Conservation (phyloP, 2,888 invertebrate genomes). For the Agonum fuliginosum region DNA sequence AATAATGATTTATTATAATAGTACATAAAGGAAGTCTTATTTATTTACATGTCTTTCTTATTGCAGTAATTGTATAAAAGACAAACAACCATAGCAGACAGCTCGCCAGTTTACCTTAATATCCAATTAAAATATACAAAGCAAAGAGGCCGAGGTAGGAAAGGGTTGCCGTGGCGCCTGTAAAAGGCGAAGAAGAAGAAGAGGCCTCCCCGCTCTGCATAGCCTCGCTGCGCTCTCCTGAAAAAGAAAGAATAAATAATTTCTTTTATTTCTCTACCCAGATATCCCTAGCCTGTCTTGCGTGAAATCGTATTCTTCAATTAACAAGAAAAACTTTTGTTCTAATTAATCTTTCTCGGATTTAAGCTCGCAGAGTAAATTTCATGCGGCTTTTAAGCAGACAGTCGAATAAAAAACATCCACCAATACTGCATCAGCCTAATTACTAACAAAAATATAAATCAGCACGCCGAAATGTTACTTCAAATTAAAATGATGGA, state of each 20-base stretch:
- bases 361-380: slow-evolving; percentile 48
- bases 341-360: slow-evolving; percentile 53
- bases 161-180: slow-evolving; percentile 1
- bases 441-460: slow-evolving; percentile 20
- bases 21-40: not conserved
- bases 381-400: slow-evolving; percentile 48
- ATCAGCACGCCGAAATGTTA: slow-evolving; percentile 30
- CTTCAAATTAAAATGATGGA: slow-evolving; percentile 36
- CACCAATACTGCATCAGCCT: slow-evolving; percentile 36
- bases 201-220: slow-evolving; percentile 75
- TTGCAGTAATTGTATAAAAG: slow-evolving; percentile 14
- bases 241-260: slow-evolving; percentile 65
- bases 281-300: slow-evolving; percentile 46
- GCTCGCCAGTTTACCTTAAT: slow-evolving; percentile 37
- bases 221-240: slow-evolving; percentile 77
- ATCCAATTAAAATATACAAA: slow-evolving; percentile 56
- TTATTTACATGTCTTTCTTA: slow-evolving; percentile 30
- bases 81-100: slow-evolving; percentile 17
- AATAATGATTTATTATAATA: slow-evolving; percentile 17
- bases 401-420: slow-evolving; percentile 38
- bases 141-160: slow-evolving; percentile 44
- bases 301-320: slow-evolving; percentile 56
- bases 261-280: slow-evolving; percentile 49
- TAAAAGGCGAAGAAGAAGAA: not conserved
- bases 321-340: slow-evolving; percentile 55